Conservation (phyloP, 2,888 invertebrate genomes). For the Choreutis nemorana region DNA sequence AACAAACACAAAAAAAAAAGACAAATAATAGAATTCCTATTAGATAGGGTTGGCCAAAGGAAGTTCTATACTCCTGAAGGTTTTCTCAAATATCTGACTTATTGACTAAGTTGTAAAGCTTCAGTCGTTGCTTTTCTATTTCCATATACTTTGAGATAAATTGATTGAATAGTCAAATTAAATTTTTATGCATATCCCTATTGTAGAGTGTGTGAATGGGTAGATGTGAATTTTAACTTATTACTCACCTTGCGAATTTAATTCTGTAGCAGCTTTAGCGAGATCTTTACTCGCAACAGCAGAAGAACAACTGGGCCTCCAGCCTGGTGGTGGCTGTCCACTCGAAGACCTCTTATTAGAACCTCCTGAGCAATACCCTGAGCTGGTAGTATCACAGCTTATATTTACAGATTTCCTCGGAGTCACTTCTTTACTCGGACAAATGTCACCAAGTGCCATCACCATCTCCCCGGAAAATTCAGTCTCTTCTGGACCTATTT, state of each 20-base stretch:
- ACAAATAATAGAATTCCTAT: too few species aligned
- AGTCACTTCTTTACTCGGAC: slow-evolving; percentile 56
- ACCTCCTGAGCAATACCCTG: slow-evolving; percentile 58
- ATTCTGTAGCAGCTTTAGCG: slow-evolving; percentile 72
- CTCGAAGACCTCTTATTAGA: slow-evolving; percentile 55
- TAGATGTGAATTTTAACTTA: too few species aligned
- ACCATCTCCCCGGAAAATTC: slow-evolving; percentile 51
- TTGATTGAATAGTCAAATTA: too few species aligned
- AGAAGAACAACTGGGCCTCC: slow-evolving; percentile 68
- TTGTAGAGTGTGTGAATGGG: too few species aligned
- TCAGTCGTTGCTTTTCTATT: too few species aligned
- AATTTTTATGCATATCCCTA: too few species aligned
- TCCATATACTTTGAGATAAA: too few species aligned
- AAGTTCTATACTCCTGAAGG: too few species aligned
- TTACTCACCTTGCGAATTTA: slow-evolving; percentile 74
- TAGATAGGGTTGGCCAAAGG: too few species aligned
- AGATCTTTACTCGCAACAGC: slow-evolving; percentile 65
- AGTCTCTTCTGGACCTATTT: slow-evolving; percentile 54
- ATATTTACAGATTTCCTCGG: slow-evolving; percentile 58
- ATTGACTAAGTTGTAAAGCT: too few species aligned
- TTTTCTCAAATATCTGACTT: too few species aligned
- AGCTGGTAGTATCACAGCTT: slow-evolving; percentile 59
- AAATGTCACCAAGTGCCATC: slow-evolving; percentile 49
- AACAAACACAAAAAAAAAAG: too few species aligned
- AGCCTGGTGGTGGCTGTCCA: slow-evolving; percentile 61